These are phyloP conservation scores for Antigone vipio DNA, from an alignment of 2,113 vertebrate species.

Conservation along the genomic window DNA sequence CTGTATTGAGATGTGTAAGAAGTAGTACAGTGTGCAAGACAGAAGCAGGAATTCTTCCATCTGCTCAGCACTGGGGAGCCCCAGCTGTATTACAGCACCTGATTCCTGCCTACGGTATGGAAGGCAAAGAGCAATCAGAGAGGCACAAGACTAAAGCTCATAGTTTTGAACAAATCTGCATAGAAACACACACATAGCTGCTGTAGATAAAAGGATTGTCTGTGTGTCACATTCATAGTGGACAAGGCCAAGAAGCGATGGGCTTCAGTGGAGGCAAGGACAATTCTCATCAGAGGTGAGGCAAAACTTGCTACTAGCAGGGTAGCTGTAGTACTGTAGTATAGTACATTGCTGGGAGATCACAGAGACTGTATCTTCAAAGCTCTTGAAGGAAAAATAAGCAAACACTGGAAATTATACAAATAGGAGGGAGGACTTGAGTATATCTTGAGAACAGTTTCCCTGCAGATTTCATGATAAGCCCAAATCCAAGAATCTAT, in stretches of 20 bases:
- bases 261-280: neutral
- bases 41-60: neutral
- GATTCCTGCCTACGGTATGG: fast-evolving
- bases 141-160: neutral
- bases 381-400: neutral
- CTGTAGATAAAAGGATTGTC: neutral
- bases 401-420: neutral
- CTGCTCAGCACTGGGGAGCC: neutral
- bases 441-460: neutral
- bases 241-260: neutral
- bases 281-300: neutral
- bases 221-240: neutral
- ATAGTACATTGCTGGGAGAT: neutral
- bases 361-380: neutral
- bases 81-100: neutral
- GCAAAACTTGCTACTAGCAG: neutral
- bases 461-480: neutral
- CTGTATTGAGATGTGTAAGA: neutral
- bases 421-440: neutral
- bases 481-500: neutral
- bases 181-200: neutral
- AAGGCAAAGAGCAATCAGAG: neutral
- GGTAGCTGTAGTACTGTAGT: neutral
- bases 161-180: neutral
- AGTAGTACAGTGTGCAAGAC: neutral